Percentiles rank a stretch among this genome's conserved stretches.
Evolutionary conservation across 1,140 invertebrate species (phyloP).

Genomic region (Armadillidium nasatum): DNA sequence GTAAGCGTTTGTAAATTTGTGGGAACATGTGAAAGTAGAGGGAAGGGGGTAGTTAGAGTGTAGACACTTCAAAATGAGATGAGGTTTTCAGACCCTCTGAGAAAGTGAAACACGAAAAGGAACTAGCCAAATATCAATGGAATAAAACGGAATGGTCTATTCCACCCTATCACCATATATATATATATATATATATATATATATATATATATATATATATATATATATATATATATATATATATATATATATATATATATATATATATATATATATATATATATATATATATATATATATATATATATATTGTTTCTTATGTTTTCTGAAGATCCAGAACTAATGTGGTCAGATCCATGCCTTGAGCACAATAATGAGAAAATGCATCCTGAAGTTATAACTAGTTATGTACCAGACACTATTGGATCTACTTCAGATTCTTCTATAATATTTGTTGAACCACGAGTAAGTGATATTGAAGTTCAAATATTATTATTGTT

Average conservation of each 20-base stretch:
- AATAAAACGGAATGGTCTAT: too few species aligned
- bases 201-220: background rate
- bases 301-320: background rate
- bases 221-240: background rate
- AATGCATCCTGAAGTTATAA: constrained; percentile 46
- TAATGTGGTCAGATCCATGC: constrained; percentile 60
- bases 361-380: constrained; percentile 78
- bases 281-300: background rate
- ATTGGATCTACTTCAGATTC: constrained; percentile 34
- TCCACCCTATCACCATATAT: too few species aligned
- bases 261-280: background rate
- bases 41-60: too few species aligned
- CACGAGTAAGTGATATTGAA: constrained; percentile 25
- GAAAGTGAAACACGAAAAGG: too few species aligned
- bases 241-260: constrained; percentile 23
- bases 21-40: too few species aligned
- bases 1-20: too few species aligned
- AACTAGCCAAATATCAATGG: too few species aligned
- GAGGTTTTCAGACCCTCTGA: too few species aligned
- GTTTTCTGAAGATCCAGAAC: constrained; percentile 3
- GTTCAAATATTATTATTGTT: too few species aligned
- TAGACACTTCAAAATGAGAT: too few species aligned
- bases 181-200: constrained; percentile 23
- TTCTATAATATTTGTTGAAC: constrained; percentile 39
- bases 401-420: constrained; percentile 42